A percentile compares a stretch with the other conserved stretches of the same genome.
Conservation (phyloP, 2,797 vertebrate genomes). For the Crenichthys baileyi region DNA sequence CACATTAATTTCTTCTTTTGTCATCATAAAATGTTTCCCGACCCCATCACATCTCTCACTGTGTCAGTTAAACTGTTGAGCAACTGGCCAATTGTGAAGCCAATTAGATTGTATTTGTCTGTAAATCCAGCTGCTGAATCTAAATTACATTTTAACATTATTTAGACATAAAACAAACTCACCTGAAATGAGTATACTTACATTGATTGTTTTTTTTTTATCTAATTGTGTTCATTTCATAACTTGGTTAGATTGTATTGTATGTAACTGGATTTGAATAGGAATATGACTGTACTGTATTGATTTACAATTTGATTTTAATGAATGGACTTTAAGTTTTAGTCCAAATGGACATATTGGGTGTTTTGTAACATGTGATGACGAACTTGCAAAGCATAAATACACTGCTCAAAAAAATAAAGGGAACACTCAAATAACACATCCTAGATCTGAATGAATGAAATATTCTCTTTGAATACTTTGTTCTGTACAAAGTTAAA, state of each 20-base stretch:
- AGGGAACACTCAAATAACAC: too few species aligned
- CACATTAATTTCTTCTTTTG: conserved; percentile 31
- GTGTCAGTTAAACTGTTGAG: conserved; percentile 18
- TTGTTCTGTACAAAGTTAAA: too few species aligned
- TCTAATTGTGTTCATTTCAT: background rate
- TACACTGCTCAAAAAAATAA: too few species aligned
- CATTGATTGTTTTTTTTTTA: background rate
- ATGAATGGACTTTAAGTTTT: background rate
- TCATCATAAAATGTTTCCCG: conserved; percentile 30
- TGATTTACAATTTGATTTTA: background rate
- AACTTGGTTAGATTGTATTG: background rate
- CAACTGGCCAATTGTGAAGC: conserved; percentile 14
- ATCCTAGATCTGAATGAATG: too few species aligned
- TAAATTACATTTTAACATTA: background rate
- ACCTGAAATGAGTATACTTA: background rate
- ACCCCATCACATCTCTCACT: conserved; percentile 11
- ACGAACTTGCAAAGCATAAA: background rate
- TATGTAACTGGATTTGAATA: background rate
- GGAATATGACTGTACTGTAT: background rate
- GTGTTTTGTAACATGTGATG: background rate
- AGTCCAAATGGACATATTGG: background rate
- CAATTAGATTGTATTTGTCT: conserved; percentile 9
- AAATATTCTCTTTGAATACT: too few species aligned
- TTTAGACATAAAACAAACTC: conserved; percentile 15
- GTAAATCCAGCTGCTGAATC: background rate